phyloP scores from a whole-genome alignment of 1,140 invertebrate species.

The Achroia grisella region DNA sequence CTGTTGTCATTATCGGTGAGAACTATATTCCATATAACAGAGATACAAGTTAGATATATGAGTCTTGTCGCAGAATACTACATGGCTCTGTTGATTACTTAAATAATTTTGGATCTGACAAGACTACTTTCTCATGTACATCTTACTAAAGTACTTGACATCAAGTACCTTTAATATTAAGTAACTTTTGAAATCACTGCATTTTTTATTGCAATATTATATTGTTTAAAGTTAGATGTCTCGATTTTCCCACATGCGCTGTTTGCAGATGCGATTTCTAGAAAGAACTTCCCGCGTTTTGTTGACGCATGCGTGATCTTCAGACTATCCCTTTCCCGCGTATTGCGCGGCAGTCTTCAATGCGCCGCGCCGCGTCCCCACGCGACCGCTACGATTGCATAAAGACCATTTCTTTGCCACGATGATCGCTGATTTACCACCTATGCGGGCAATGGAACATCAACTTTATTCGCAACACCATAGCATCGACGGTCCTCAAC shows the following conservation, averaged over 20 bases:
- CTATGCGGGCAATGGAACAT: slow-evolving; percentile 28
- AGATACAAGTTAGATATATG: no score
- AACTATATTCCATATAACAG: no score
- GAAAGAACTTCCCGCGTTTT: slow-evolving; percentile 60
- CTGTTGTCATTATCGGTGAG: no score
- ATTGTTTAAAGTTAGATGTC: slow-evolving; percentile 1
- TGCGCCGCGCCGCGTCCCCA: slow-evolving; percentile 46
- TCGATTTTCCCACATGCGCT: slow-evolving; percentile 8
- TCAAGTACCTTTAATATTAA: no score
- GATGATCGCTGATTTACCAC: slow-evolving; percentile 56
- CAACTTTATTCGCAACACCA: slow-evolving; percentile 28
- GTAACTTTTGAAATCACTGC: no score
- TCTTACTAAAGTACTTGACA: no score
- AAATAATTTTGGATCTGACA: no score
- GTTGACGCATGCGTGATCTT: slow-evolving; percentile 47
- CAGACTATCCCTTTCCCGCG: slow-evolving; percentile 39
- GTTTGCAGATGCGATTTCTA: slow-evolving; percentile 39
- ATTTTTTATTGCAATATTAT: slow-evolving; percentile 3
- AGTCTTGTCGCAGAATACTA: no score
- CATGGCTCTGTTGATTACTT: no score
- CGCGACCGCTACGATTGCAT: slow-evolving; percentile 29
- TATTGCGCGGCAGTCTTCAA: slow-evolving; percentile 56
- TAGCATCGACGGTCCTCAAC: slow-evolving; percentile 15
- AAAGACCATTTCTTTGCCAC: slow-evolving; percentile 33
- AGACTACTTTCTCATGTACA: no score